Percentiles rank a stretch among this genome's conserved stretches.
Conservation (phyloP, 2,113 vertebrate species). For the Austrofundulus limnaeus region DNA sequence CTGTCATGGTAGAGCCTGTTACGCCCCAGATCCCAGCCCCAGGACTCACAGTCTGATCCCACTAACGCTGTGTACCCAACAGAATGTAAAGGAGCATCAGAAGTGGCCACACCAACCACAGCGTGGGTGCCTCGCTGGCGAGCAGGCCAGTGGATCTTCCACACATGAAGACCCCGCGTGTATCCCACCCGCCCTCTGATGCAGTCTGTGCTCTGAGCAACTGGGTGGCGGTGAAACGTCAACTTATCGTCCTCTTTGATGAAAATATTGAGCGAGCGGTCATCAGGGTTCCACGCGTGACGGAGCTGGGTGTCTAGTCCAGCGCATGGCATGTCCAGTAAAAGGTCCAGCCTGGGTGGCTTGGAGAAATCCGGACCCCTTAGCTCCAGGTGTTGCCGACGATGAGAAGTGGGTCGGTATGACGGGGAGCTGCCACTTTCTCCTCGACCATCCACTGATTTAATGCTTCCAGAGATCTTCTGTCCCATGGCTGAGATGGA, state of each 20-base stretch:
- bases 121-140: constrained; percentile 94
- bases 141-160: constrained; percentile 92
- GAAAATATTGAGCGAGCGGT: constrained; percentile 96
- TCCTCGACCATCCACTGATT: constrained; percentile 89
- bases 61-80: constrained; percentile 94
- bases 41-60: constrained; percentile 91
- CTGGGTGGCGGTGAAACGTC: constrained; percentile 95
- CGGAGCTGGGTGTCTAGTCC: constrained; percentile 84
- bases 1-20: constrained; percentile 95
- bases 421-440: constrained; percentile 82
- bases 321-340: constrained; percentile 92
- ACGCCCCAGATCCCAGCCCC: constrained; percentile 98
- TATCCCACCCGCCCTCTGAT: constrained; percentile 93
- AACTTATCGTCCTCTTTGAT: constrained; percentile 96
- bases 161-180: constrained; percentile 91
- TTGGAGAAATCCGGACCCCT: constrained; percentile 88
- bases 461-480: constrained; percentile 96
- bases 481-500: constrained; percentile 88
- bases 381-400: constrained; percentile 85
- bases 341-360: constrained; percentile 89
- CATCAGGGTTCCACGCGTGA: constrained; percentile 94
- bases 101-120: constrained; percentile 89
- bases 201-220: constrained; percentile 96
- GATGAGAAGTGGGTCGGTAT: constrained; percentile 78
- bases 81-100: constrained; percentile 89